A percentile compares a stretch with the other conserved stretches of the same genome.
phyloP scores from a whole-genome alignment of 2,113 vertebrate species.

The Catharus fuscescens region DNA sequence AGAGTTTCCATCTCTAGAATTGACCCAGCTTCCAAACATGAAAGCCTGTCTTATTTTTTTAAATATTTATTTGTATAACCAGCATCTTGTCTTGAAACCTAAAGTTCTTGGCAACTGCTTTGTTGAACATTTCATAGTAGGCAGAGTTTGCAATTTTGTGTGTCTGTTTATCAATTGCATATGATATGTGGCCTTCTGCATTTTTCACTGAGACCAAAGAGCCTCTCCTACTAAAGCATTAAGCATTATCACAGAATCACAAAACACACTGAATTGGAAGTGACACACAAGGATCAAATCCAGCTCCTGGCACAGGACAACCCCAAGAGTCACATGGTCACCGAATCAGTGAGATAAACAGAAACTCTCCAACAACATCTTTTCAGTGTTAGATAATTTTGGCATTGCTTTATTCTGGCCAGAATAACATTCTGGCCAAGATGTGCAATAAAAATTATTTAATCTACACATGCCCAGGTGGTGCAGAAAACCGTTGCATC shows the following conservation, averaged over 20 bases:
- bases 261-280: neutral
- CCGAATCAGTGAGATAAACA: accelerated
- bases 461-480: accelerated
- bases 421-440: neutral
- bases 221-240: neutral
- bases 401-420: neutral
- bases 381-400: neutral
- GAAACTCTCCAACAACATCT: neutral
- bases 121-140: neutral
- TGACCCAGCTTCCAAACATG: neutral
- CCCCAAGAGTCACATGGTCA: neutral
- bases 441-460: neutral
- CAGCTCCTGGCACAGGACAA: neutral
- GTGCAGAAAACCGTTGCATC: neutral
- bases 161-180: neutral
- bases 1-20: neutral
- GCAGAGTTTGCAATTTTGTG: neutral
- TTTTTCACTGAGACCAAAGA: neutral
- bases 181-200: neutral
- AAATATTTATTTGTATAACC: neutral
- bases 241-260: neutral
- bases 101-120: neutral
- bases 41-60: neutral
- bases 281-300: neutral
- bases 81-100: neutral